A percentile compares a stretch with the other conserved stretches of the same genome.
Conservation (phyloP, 2,888 invertebrate genomes). For the Chrysomela aeneicollis region DNA sequence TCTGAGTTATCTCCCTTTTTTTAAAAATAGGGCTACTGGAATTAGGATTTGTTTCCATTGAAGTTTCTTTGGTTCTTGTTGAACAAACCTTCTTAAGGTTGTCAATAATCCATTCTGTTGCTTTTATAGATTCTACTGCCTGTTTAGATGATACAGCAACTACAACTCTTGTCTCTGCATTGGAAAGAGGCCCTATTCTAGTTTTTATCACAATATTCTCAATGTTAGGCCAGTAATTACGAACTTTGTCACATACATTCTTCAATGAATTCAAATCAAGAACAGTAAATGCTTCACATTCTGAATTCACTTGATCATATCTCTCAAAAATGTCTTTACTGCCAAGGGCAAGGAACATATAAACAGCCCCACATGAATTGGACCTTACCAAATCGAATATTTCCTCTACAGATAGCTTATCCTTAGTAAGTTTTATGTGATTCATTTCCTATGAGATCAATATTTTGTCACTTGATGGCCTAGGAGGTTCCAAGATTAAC, state of each 20-base stretch:
- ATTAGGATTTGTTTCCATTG: neutral
- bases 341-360: neutral
- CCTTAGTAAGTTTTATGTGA: neutral
- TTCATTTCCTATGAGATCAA: neutral
- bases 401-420: neutral
- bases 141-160: neutral
- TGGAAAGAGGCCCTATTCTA: neutral
- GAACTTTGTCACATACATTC: neutral
- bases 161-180: neutral
- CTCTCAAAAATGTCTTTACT: neutral
- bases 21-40: neutral
- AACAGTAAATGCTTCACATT: neutral
- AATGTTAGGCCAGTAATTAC: neutral
- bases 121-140: neutral
- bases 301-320: neutral
- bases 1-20: conserved; percentile 45
- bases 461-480: no score
- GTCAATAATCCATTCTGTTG: neutral
- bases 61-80: neutral
- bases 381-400: neutral
- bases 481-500: no score
- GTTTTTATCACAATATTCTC: neutral
- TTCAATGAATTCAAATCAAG: neutral
- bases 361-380: neutral
- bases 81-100: neutral